Evolutionary conservation across 2,113 vertebrate species (phyloP).

Genomic region (Australoheros scitulus): DNA sequence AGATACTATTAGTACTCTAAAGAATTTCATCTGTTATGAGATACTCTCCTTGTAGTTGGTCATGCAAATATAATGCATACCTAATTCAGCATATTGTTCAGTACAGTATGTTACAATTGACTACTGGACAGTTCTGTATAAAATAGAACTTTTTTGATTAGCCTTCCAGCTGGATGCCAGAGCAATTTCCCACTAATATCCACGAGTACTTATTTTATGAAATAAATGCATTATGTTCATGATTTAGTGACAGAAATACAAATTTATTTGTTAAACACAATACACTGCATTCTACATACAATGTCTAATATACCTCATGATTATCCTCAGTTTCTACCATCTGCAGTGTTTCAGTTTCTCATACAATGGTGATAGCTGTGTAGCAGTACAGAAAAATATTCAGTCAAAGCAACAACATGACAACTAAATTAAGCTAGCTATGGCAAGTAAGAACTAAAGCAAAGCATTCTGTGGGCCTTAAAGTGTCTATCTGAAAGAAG

Average conservation of each 20-base stretch:
- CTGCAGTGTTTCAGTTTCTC: neutral
- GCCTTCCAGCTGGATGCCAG: neutral
- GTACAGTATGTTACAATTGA: neutral
- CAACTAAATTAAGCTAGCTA: conserved; percentile 6
- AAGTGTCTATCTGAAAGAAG: neutral
- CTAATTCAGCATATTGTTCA: neutral
- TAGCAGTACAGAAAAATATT: conserved; percentile 9
- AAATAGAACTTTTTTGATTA: neutral
- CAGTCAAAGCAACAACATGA: conserved; percentile 4
- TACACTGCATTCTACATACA: conserved; percentile 16
- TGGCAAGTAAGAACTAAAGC: conserved; percentile 9
- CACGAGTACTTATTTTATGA: neutral
- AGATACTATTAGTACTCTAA: neutral
- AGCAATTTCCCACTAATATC: neutral
- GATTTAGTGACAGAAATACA: conserved; percentile 2
- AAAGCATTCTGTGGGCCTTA: neutral
- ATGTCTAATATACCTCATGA: neutral
- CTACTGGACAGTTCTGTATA: neutral
- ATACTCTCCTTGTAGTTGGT: neutral
- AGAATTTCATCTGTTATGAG: neutral
- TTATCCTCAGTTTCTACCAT: neutral
- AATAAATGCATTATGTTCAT: neutral
- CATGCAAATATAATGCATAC: neutral
- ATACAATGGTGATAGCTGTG: neutral
- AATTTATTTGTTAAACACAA: conserved; percentile 38